A percentile compares a stretch with the other conserved stretches of the same genome.
These are phyloP conservation scores for Betta splendens DNA, from an alignment of 2,797 vertebrate species.

Conservation along the genomic window DNA sequence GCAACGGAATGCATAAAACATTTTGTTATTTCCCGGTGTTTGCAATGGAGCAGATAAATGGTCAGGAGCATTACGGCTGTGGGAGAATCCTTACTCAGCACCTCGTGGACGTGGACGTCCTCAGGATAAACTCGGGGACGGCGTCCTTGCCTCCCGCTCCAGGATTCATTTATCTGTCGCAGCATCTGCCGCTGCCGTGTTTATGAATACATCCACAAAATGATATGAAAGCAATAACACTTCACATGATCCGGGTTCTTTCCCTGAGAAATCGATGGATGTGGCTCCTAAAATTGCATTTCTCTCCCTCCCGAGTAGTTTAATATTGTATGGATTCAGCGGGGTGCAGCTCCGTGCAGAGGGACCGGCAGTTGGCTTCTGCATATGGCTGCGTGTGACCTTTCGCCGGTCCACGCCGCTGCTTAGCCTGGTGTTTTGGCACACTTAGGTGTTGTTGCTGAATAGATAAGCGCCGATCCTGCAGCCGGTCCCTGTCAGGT, in stretches of 20 bases:
- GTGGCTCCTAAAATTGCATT: constrained; percentile 62
- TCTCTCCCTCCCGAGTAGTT: constrained; percentile 48
- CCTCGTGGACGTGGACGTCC: constrained; percentile 32
- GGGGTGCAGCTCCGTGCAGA: constrained; percentile 12
- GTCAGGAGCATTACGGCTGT: constrained; percentile 46
- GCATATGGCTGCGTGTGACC: constrained; percentile 66
- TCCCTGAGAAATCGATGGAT: constrained; percentile 60
- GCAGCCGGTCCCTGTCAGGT: constrained; percentile 64
- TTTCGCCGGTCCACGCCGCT: constrained; percentile 52
- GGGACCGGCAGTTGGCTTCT: constrained; percentile 53
- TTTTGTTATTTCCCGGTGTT: constrained; percentile 57
- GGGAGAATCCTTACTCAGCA: constrained; percentile 63
- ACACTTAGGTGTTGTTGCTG: constrained; percentile 66
- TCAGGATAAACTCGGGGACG: constrained; percentile 40
- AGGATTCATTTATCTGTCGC: constrained; percentile 67
- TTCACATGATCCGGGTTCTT: constrained; percentile 62
- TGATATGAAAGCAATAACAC: constrained; percentile 72
- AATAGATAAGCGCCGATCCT: constrained; percentile 70
- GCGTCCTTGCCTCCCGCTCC: constrained; percentile 36
- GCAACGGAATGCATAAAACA: constrained; percentile 63
- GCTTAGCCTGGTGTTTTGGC: constrained; percentile 63
- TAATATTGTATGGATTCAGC: constrained; percentile 51
- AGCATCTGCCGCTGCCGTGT: constrained; percentile 52
- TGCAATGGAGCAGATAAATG: constrained; percentile 59
- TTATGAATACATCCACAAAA: constrained; percentile 67